Evolutionary conservation across 2,113 vertebrate genomes (phyloP).

Genomic region (Amblyopsis rosae): DNA sequence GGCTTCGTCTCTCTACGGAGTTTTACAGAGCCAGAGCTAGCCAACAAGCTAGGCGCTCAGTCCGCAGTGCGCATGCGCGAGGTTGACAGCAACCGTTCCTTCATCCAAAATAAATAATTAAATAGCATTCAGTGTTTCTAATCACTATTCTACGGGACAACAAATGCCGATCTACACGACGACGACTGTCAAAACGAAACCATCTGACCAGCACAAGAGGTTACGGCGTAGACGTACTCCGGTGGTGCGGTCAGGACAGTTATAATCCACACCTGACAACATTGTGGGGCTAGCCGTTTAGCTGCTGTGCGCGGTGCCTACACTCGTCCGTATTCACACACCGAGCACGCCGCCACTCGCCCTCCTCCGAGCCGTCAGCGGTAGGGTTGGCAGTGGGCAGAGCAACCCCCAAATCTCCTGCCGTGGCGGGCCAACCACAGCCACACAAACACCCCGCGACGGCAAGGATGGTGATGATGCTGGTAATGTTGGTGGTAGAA

Average conservation of each 20-base stretch:
- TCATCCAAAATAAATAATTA: constrained; percentile 1
- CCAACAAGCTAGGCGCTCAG: constrained; percentile 25
- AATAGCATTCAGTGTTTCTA: constrained; percentile 41
- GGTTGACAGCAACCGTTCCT: constrained; percentile 47
- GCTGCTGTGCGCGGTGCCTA: constrained; percentile 20
- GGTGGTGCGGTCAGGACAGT: constrained; percentile 31
- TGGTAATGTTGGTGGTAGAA: constrained; percentile 27
- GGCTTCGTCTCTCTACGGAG: neutral
- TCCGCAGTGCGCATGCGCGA: constrained; percentile 49
- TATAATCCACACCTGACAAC: constrained; percentile 60
- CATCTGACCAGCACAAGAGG: neutral
- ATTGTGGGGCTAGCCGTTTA: constrained; percentile 49
- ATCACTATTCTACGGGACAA: constrained; percentile 4
- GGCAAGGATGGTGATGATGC: constrained; percentile 28
- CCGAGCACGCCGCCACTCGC: constrained; percentile 11
- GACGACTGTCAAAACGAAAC: neutral
- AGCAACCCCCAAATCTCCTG: neutral
- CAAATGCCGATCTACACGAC: neutral
- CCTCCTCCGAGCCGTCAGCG: neutral
- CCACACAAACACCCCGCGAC: constrained; percentile 4
- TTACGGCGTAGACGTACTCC: neutral
- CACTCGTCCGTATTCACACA: constrained; percentile 31
- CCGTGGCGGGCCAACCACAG: constrained; percentile 3
- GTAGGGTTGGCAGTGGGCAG: constrained; percentile 9
- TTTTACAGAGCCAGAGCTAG: constrained; percentile 31